Conservation (phyloP, 2,797 vertebrate species). For the Lacerta bilineata region DNA sequence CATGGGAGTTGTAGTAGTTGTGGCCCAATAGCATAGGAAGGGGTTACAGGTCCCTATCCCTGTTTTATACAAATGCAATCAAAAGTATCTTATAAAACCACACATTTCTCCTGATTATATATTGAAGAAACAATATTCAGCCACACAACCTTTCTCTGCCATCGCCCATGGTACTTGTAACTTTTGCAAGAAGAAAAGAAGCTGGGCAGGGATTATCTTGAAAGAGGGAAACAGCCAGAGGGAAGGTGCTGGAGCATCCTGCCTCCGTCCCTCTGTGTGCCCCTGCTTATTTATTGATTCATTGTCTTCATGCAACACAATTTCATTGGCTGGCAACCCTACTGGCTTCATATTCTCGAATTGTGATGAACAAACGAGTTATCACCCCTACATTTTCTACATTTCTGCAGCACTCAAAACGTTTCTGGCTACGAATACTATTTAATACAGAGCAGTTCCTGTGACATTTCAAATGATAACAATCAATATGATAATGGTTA, state of each 20-base stretch:
- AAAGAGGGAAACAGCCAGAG: not conserved
- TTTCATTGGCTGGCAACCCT: not conserved
- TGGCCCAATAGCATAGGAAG: too few species aligned
- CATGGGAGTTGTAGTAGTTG: too few species aligned
- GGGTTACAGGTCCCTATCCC: too few species aligned
- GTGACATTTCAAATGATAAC: slow-evolving; percentile 58
- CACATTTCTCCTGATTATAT: too few species aligned
- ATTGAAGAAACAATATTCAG: too few species aligned
- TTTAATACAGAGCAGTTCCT: slow-evolving; percentile 49
- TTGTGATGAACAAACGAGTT: not conserved
- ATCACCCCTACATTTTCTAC: slow-evolving; percentile 17
- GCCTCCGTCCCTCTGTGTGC: not conserved
- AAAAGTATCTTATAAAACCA: not conserved
- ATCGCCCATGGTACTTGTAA: not conserved
- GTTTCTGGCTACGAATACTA: slow-evolving; percentile 49
- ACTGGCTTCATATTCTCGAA: not conserved
- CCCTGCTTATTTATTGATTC: too few species aligned
- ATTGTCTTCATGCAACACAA: not conserved
- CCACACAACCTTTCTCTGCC: too few species aligned
- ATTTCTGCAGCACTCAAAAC: slow-evolving; percentile 1
- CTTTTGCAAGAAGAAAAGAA: too few species aligned
- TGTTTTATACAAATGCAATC: not conserved
- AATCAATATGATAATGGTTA: slow-evolving; percentile 62
- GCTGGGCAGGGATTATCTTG: not conserved
- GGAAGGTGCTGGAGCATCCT: not conserved